Evolutionary conservation across 1,140 invertebrate genomes (phyloP), one percentile per base, ranked within the genome.

Genomic region (Dendroctonus valens): DNA sequence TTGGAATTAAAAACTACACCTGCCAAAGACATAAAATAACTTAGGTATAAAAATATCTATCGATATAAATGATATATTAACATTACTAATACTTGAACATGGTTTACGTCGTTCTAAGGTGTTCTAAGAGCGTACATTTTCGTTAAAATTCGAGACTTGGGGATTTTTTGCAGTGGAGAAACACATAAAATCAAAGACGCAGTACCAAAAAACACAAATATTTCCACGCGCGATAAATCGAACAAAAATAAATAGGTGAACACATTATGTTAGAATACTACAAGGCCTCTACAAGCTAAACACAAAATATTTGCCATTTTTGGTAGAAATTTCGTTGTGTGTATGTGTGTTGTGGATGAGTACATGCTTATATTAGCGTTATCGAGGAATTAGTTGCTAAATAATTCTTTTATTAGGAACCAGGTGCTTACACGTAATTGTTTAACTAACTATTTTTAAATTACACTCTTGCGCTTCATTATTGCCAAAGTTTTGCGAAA

Each of bases 371-470:
- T n/a, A 40, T 65, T 61, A 59, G 68, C 66, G 65, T 61, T 61
- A 65, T 59, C 12, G 44, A 46, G 65, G 38, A 7, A 40, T 59
- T 65, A 69, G 69, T 70, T 73, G 70, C 68, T 66, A 68, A 67
- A 42, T 46, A 58, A 26, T 46, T 37, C 8, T 59, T 66, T 67
- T 60, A 76, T 78, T 78, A 78, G 77, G 77, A 78, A 78, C 77
- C 75, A 76, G 75, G 75, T 78, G 77, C 77, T 77, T 70, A 74
- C 51, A 55, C 11, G 38, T 65, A 55, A 66, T 61, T 48, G 38
- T 74, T 71, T 73, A 74, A 71, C 68, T 74, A 73, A 74, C 72
- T 75, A 73, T 74, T 72, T 72, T 71, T 73, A 74, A 65, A 72
- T 73, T 67, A 71, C 59, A 65, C 59, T 57, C 53, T 14, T 59